Conservation (phyloP, 2,888 invertebrate species). For the Dichetophora obliterata region DNA sequence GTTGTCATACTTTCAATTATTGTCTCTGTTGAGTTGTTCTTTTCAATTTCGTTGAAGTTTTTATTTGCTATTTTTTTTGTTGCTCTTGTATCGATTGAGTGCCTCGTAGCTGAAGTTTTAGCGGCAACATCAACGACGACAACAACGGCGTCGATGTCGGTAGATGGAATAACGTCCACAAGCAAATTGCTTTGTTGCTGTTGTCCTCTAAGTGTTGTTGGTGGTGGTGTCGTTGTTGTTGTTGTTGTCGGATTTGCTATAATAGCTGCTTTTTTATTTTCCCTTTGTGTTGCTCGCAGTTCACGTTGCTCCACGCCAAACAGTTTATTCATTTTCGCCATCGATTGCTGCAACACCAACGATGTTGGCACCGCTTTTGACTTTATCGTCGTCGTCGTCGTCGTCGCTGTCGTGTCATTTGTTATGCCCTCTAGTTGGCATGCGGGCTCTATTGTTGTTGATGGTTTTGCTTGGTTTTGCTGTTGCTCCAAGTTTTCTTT, state of each 20-base stretch:
- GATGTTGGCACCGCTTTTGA: slow-evolving; percentile 20
- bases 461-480: not conserved
- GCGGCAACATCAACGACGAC: slow-evolving; percentile 16
- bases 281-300: not conserved
- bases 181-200: not conserved
- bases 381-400: slow-evolving; percentile 20
- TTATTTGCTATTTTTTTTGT: slow-evolving; percentile 10
- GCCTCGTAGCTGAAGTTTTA: not conserved
- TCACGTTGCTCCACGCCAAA: slow-evolving; percentile 47
- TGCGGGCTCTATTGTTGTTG: slow-evolving; percentile 8
- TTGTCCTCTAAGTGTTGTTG: slow-evolving; percentile 1
- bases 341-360: slow-evolving; percentile 55
- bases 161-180: not conserved
- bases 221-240: not conserved
- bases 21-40: slow-evolving; percentile 9
- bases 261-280: slow-evolving; percentile 4
- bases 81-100: not conserved
- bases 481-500: not conserved
- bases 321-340: slow-evolving; percentile 61
- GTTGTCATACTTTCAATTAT: slow-evolving; percentile 9
- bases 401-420: slow-evolving; percentile 12
- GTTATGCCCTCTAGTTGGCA: not conserved
- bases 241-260: not conserved
- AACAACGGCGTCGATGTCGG: not conserved
- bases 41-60: slow-evolving; percentile 5